These are phyloP conservation scores for Gavia stellata DNA, from an alignment of 2,113 vertebrate genomes.

Conservation along the genomic window DNA sequence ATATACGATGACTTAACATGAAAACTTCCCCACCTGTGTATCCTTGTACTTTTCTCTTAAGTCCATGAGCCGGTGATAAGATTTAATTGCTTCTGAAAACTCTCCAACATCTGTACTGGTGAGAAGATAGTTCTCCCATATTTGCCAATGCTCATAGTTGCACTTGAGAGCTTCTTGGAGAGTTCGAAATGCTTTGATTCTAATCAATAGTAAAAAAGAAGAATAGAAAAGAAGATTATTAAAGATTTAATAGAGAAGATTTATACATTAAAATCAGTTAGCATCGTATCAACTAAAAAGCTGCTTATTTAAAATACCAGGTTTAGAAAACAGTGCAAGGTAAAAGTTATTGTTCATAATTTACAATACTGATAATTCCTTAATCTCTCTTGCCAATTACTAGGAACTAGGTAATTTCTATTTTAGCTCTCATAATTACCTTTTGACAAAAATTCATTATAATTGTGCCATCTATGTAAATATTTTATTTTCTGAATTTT, in stretches of 20 bases:
- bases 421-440: neutral
- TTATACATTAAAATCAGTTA: neutral
- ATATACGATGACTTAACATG: neutral
- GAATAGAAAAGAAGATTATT: neutral
- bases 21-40: slow-evolving; percentile 77
- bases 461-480: neutral
- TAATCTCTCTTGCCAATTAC: neutral
- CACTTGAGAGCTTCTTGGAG: slow-evolving; percentile 96
- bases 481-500: neutral
- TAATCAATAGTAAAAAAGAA: slow-evolving; percentile 50
- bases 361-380: neutral
- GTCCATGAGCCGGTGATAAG: slow-evolving; percentile 95
- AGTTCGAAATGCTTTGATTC: slow-evolving; percentile 89
- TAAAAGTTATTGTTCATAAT: neutral
- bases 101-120: slow-evolving; percentile 90
- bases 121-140: slow-evolving; percentile 96
- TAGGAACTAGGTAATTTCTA: neutral
- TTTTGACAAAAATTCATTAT: neutral
- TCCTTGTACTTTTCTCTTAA: slow-evolving; percentile 92
- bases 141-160: slow-evolving; percentile 98
- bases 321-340: neutral
- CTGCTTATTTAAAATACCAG: neutral
- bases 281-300: neutral
- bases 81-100: slow-evolving; percentile 89
- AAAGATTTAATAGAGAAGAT: neutral